Evolutionary conservation across 1,140 invertebrate genomes (phyloP), one percentile per base, ranked within the genome.

Genomic region (Panulirus ornatus): DNA sequence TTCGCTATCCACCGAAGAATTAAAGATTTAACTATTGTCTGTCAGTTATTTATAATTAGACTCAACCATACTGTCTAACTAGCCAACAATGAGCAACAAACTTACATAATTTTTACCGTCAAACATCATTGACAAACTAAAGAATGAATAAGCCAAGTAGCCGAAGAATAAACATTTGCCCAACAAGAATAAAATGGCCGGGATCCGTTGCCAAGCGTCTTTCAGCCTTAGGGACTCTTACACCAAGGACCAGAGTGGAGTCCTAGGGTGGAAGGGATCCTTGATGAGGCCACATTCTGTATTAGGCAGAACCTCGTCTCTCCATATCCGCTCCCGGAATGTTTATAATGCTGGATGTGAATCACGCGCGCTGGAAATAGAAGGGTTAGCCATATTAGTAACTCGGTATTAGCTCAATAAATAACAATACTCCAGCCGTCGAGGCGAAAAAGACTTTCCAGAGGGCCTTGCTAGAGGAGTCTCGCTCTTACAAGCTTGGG

Each of bases 381-480:
- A 89, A 89, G 88, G 88, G 88, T 89, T 89, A 42, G 79, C 88
- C 79, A 89, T 89, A 89, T 89, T 89, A 89, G 88, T 89, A 84
- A 83, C 88, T 81, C 71, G 27, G 79, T 89, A 89, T 89, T 89
- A 89, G 79, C 88, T 89, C 88, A 84, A 89, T 89, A 89, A 89
- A 89, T 89, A 89, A 89, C 88, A 89, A 89, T 83, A 75, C 79
- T 75, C 88, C 16, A 38, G 51, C 66, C 71, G 38, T 44, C 47
- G 30, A 40, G 34, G 88, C 51, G n/a, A 89, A 75, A 89, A 89
- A 73, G 79, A 76, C 88, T 44, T 44, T 22, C 19, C n/a, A 14
- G n/a, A 2, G 19, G 47, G 14, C 27, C 27, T 22, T 22, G 66
- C 19, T 40, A 83, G 19, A n/a, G 44, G 79, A 89, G 40, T 51